Percentiles rank a stretch among this genome's conserved stretches.
phyloP scores from a whole-genome alignment of 2,113 vertebrate species.

The Epinephelus fuscoguttatus region DNA sequence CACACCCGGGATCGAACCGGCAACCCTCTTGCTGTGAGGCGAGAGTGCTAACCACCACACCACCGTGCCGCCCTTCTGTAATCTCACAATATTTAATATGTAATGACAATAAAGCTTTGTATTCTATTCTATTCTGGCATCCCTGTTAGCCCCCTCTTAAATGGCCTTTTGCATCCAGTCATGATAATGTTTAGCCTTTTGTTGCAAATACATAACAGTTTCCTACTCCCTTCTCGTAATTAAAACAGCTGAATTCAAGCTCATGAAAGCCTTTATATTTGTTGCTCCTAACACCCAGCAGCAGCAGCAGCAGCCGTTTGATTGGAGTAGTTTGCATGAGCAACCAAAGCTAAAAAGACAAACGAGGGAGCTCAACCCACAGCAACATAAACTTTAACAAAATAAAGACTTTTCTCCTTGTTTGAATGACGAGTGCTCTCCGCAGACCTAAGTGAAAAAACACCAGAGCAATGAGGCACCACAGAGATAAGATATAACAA shows the following conservation, averaged over 20 bases:
- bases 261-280: background rate
- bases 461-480: background rate
- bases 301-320: background rate
- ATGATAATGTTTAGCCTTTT: conserved; percentile 43
- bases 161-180: no score
- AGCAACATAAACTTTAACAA: background rate
- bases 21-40: no score
- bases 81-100: no score
- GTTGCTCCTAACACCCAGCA: background rate
- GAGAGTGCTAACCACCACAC: no score
- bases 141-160: no score
- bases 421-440: conserved; percentile 16
- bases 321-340: background rate
- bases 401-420: conserved; percentile 6
- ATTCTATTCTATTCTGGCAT: no score
- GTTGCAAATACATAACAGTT: conserved; percentile 17
- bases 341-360: background rate
- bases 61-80: no score
- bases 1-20: no score
- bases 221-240: background rate
- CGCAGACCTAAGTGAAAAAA: conserved; percentile 11
- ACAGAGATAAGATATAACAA: background rate
- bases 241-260: conserved; percentile 17
- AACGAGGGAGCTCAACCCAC: background rate
- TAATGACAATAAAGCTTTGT: no score